These are phyloP conservation scores for Tiphia femorata DNA, from an alignment of 2,888 invertebrate species.

Conservation along the genomic window DNA sequence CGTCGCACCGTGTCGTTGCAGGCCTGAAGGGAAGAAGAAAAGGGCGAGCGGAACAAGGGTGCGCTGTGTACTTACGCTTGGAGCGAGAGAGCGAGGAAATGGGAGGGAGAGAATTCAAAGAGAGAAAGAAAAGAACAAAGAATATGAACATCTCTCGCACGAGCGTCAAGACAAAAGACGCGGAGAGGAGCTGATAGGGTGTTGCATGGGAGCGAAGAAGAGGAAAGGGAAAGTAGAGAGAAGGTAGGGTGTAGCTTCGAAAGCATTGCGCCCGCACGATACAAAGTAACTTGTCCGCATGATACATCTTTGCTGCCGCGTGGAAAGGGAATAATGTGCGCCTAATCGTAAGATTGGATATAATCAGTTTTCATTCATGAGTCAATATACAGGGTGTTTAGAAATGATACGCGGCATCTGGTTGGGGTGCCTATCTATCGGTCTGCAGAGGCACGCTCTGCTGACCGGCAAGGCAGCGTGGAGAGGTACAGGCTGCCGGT, in stretches of 20 bases:
- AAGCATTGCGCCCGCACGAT: slow-evolving; percentile 28
- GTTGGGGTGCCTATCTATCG: too few relatives aligned
- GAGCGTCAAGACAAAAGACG: slow-evolving; percentile 19
- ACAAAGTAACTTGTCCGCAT: too few relatives aligned
- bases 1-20: too few relatives aligned
- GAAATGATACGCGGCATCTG: too few relatives aligned
- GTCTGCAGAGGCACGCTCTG: too few relatives aligned
- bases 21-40: background rate
- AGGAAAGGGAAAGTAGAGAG: slow-evolving; percentile 7
- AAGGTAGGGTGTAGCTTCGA: slow-evolving; percentile 17
- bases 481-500: too few relatives aligned
- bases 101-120: slow-evolving; percentile 2
- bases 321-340: too few relatives aligned
- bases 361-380: too few relatives aligned
- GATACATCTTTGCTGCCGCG: too few relatives aligned
- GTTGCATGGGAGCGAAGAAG: slow-evolving; percentile 3
- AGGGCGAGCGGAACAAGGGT: background rate
- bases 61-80: background rate
- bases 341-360: too few relatives aligned
- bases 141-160: slow-evolving; percentile 16
- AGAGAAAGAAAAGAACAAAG: background rate
- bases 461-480: too few relatives aligned
- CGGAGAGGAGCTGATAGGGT: background rate
- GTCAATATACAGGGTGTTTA: too few relatives aligned
- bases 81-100: background rate